phyloP scores from a whole-genome alignment of 2,113 vertebrate genomes.

The Hemichromis elongatus region DNA sequence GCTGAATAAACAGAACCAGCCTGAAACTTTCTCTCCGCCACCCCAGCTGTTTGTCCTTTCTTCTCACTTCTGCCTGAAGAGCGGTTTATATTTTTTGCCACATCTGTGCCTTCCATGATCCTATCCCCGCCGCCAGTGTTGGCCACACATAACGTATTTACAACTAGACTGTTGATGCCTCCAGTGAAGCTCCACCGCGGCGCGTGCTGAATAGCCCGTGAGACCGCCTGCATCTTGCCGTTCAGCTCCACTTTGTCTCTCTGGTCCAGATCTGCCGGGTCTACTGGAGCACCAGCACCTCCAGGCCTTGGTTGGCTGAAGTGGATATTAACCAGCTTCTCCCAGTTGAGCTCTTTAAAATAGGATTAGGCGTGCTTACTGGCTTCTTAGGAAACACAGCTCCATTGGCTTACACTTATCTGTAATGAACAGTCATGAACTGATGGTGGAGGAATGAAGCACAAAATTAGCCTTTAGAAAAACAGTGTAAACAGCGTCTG shows the following conservation, averaged over 20 bases:
- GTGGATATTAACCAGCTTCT: constrained; percentile 54
- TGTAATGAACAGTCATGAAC: constrained; percentile 66
- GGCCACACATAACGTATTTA: constrained; percentile 70
- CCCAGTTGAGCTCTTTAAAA: constrained; percentile 67
- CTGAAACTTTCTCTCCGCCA: background rate
- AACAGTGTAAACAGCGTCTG: background rate
- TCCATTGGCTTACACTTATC: constrained; percentile 71
- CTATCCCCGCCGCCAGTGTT: constrained; percentile 44
- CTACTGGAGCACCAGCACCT: constrained; percentile 49
- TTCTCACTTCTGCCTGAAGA: constrained; percentile 16
- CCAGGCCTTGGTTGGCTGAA: constrained; percentile 52
- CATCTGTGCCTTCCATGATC: constrained; percentile 36
- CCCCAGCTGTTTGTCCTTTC: constrained; percentile 12
- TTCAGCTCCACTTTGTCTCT: constrained; percentile 34
- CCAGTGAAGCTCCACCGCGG: constrained; percentile 50
- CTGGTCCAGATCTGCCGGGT: constrained; percentile 52
- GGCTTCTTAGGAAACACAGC: constrained; percentile 60
- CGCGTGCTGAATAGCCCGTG: constrained; percentile 21
- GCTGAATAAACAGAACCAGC: background rate
- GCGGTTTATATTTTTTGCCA: constrained; percentile 12
- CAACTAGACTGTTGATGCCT: constrained; percentile 65
- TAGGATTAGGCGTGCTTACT: constrained; percentile 70
- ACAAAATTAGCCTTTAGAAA: constrained; percentile 21
- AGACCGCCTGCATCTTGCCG: constrained; percentile 38
- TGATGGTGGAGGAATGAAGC: constrained; percentile 59